A percentile compares a stretch with the other conserved stretches of the same genome.
Conservation (phyloP, 1,140 invertebrate species). For the Lasioglossum albipes region DNA sequence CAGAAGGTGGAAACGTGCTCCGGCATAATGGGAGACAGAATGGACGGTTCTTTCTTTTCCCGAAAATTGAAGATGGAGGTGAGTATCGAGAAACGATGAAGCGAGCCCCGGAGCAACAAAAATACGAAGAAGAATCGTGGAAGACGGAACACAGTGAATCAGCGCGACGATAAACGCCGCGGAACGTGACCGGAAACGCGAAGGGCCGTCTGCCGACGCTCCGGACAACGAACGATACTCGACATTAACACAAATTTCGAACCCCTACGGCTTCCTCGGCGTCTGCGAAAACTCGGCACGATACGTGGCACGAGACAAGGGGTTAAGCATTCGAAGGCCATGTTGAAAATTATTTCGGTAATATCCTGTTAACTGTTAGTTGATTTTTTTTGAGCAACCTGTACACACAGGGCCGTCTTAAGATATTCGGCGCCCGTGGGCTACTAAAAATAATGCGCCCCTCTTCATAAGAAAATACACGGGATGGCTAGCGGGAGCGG, state of each 20-base stretch:
- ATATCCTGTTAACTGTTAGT: too few species aligned
- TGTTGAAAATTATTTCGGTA: too few species aligned
- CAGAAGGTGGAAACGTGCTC: background rate
- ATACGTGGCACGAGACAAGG: too few species aligned
- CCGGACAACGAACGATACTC: background rate
- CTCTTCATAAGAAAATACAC: too few species aligned
- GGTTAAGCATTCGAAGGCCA: too few species aligned
- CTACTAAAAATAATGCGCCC: too few species aligned
- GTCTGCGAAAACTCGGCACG: too few species aligned
- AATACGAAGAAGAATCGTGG: background rate
- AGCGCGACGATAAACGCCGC: background rate
- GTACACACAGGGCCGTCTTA: too few species aligned
- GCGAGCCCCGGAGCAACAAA: background rate
- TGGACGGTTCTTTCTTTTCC: background rate
- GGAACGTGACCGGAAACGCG: slow-evolving; percentile 25
- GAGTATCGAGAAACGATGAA: slow-evolving; percentile 4
- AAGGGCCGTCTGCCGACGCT: background rate
- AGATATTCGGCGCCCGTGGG: too few species aligned
- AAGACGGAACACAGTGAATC: slow-evolving; percentile 18
- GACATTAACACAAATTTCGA: slow-evolving; percentile 5
- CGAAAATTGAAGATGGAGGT: background rate
- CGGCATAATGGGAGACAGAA: too few species aligned
- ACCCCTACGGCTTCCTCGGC: background rate
- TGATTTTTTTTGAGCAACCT: too few species aligned
- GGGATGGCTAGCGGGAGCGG: too few species aligned